Conservation (phyloP, 1,140 invertebrate genomes). For the Drosophila fuyamai region DNA sequence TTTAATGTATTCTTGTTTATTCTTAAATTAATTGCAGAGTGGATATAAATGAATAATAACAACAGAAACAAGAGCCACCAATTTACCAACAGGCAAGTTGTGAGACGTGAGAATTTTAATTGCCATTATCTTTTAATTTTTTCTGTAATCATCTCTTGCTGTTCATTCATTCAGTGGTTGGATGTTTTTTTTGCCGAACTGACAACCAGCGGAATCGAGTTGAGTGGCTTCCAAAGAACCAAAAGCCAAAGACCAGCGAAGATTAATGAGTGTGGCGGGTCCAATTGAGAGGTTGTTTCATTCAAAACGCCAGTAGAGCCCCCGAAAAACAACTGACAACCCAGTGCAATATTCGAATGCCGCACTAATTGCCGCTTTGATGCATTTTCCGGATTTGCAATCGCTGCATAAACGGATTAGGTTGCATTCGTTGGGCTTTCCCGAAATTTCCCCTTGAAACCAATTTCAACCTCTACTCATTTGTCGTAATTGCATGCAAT, state of each 20-base stretch:
- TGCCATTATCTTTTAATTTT: constrained; percentile 37
- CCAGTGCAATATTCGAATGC: neutral
- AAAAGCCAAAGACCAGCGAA: constrained; percentile 5
- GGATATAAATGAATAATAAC: constrained; percentile 23
- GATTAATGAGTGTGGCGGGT: constrained; percentile 32
- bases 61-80: constrained; percentile 4
- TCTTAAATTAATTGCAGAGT: neutral
- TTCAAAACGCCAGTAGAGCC: neutral
- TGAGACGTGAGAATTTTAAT: constrained; percentile 27
- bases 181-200: neutral
- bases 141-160: constrained; percentile 2
- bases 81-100: constrained; percentile 8
- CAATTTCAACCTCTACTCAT: constrained; percentile 5
- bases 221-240: constrained; percentile 6
- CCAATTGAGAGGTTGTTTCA: constrained; percentile 20
- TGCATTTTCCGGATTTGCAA: constrained; percentile 20
- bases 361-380: constrained; percentile 37
- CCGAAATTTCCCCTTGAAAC: constrained; percentile 8
- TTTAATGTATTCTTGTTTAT: too few species aligned
- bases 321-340: neutral
- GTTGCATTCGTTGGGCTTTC: neutral
- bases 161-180: neutral
- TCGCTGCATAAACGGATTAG: constrained; percentile 21
- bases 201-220: constrained; percentile 1
- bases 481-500: constrained; percentile 19